A percentile compares a stretch with the other conserved stretches of the same genome.
Conservation (phyloP, 2,113 vertebrate genomes). For the Gadus chalcogrammus region DNA sequence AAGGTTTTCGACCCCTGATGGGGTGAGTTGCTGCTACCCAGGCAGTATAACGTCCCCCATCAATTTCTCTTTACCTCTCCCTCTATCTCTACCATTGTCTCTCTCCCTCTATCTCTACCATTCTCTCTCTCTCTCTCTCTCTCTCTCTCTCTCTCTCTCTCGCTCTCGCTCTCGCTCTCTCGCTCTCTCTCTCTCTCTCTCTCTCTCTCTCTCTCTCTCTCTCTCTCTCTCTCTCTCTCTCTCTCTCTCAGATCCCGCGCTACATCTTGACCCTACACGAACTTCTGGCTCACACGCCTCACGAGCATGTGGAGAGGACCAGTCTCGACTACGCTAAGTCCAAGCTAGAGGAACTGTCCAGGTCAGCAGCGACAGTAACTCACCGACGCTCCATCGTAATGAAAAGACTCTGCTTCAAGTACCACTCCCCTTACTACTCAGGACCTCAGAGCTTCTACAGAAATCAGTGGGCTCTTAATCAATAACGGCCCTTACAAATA, state of each 20-base stretch:
- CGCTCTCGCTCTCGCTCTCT: background rate
- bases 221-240: background rate
- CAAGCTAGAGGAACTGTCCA: conserved; percentile 95
- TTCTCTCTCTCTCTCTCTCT: no score
- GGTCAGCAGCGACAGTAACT: conserved; percentile 63
- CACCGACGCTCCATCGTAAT: no score
- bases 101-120: no score
- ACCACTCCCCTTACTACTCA: no score
- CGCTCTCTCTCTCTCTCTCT: conserved; percentile 1
- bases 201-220: conserved; percentile 16
- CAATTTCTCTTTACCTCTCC: background rate
- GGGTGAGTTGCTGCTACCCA: no score
- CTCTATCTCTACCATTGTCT: background rate
- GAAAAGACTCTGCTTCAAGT: no score
- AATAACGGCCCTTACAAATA: no score
- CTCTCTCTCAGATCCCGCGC: conserved; percentile 83
- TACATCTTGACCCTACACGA: conserved; percentile 97
- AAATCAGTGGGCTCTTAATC: no score
- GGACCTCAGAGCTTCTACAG: no score
- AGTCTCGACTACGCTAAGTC: conserved; percentile 97
- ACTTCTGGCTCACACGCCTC: conserved; percentile 93
- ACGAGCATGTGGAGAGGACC: conserved; percentile 95
- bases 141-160: background rate
- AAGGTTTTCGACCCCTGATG: no score
- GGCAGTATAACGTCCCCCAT: background rate